A percentile compares a stretch with the other conserved stretches of the same genome.
Evolutionary conservation across 2,888 invertebrate genomes (phyloP).

Genomic region (Cepaea hortensis): DNA sequence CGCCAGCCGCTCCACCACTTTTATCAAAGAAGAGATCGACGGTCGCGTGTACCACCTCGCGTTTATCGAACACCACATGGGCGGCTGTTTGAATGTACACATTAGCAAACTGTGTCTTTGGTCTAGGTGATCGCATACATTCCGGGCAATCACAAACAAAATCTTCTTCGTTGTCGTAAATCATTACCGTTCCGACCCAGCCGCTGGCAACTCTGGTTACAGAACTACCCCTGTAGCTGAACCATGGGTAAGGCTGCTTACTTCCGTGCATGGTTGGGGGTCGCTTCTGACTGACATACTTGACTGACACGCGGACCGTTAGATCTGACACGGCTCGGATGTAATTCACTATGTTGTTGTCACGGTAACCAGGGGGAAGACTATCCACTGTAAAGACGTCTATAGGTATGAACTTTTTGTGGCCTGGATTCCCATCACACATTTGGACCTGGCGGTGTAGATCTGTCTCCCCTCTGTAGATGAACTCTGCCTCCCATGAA

Average conservation of each 20-base stretch:
- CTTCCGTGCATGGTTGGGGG: background rate
- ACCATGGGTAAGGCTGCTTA: background rate
- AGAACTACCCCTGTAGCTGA: background rate
- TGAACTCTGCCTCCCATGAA: background rate
- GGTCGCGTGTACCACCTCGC: background rate
- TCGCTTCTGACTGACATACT: background rate
- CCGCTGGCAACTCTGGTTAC: background rate
- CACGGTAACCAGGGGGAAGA: background rate
- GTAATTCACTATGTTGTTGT: background rate
- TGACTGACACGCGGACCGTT: too few species aligned
- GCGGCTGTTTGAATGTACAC: background rate
- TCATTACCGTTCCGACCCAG: background rate
- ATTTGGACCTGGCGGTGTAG: background rate
- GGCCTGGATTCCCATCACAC: conserved; percentile 15
- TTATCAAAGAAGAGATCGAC: conserved; percentile 14
- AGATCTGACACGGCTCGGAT: too few species aligned
- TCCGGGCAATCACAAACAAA: background rate
- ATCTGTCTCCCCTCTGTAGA: background rate
- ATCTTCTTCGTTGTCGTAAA: background rate
- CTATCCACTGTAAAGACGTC: background rate
- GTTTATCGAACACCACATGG: background rate
- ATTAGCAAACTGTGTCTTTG: background rate
- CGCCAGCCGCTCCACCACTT: background rate
- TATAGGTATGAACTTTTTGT: background rate
- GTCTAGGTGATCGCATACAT: background rate